These are phyloP conservation scores for Glareola pratincola DNA, from an alignment of 2,113 vertebrate species.

Conservation along the genomic window DNA sequence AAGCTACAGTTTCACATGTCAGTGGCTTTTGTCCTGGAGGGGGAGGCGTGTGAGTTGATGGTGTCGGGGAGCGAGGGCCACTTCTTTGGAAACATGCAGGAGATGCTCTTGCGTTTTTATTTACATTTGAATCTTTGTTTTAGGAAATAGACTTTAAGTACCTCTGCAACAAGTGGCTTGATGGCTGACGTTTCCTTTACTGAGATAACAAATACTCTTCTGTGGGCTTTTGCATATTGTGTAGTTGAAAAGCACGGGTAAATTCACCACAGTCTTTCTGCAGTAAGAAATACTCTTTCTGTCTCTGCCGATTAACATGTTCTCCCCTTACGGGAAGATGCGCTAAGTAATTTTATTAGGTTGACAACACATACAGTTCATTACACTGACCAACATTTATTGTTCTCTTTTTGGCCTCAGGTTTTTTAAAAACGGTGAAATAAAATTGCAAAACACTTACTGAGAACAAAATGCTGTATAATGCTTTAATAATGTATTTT, in stretches of 20 bases:
- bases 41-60: not conserved
- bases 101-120: not conserved
- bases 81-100: not conserved
- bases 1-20: not conserved
- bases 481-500: not conserved
- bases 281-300: not conserved
- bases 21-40: not conserved
- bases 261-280: not conserved
- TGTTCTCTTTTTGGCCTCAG: not conserved
- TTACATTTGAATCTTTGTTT: not conserved
- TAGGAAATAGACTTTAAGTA: not conserved
- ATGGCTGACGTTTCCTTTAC: not conserved
- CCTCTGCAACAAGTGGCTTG: not conserved
- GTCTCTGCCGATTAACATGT: not conserved
- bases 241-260: not conserved
- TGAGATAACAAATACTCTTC: not conserved
- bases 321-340: not conserved
- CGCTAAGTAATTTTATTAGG: not conserved
- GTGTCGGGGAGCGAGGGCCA: not conserved
- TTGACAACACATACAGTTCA: not conserved
- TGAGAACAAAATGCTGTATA: not conserved
- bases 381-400: not conserved
- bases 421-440: not conserved
- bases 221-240: not conserved
- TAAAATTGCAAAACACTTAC: not conserved